Conservation (phyloP, 2,797 vertebrate genomes). For the Pteropus rufus region DNA sequence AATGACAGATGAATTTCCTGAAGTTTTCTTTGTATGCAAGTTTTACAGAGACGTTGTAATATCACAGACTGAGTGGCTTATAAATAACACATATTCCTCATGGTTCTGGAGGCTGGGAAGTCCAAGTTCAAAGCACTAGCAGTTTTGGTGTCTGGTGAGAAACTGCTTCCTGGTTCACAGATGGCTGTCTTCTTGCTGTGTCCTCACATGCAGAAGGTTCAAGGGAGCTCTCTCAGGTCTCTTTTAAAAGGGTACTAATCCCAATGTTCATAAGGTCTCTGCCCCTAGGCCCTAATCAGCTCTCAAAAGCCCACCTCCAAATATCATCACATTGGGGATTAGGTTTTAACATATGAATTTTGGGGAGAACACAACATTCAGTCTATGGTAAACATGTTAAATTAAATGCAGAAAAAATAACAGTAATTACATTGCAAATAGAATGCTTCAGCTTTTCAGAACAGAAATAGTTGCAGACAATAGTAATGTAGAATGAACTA, state of each 20-base stretch:
- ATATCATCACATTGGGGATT: background rate
- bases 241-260: background rate
- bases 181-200: background rate
- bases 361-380: background rate
- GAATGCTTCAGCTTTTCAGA: background rate
- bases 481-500: background rate
- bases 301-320: background rate
- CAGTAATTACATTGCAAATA: background rate
- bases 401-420: background rate
- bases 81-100: background rate
- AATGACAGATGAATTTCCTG: background rate
- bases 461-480: background rate
- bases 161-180: background rate
- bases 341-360: background rate
- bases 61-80: background rate
- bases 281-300: background rate
- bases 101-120: background rate
- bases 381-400: background rate
- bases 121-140: background rate
- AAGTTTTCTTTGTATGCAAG: background rate
- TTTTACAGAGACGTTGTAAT: background rate
- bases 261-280: background rate
- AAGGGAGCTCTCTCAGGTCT: background rate
- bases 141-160: background rate
- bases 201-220: background rate